Percentiles rank a stretch among this genome's conserved stretches.
Evolutionary conservation across 1,140 invertebrate genomes (phyloP).

Genomic region (Protaetia brevitarsis): DNA sequence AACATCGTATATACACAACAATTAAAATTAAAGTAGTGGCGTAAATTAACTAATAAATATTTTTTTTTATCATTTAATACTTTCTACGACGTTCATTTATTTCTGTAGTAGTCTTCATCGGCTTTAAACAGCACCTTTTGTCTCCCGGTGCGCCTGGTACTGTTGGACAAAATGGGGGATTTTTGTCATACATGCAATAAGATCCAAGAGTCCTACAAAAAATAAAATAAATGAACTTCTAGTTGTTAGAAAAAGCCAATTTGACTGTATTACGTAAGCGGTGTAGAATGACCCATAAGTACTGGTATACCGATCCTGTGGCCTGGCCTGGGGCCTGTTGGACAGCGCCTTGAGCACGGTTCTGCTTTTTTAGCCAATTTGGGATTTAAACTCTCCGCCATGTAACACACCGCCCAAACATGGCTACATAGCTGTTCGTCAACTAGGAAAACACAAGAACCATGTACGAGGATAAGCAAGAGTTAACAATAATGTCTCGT

Average conservation of each 20-base stretch:
- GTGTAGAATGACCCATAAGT: slow-evolving; percentile 58
- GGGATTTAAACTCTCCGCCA: slow-evolving; percentile 64
- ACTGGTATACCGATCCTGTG: slow-evolving; percentile 47
- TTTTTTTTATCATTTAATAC: background rate
- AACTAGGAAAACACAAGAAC: slow-evolving; percentile 37
- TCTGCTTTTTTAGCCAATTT: slow-evolving; percentile 55
- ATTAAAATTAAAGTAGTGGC: background rate
- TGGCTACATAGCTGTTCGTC: slow-evolving; percentile 71
- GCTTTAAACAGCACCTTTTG: slow-evolving; percentile 57
- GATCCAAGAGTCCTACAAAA: slow-evolving; percentile 59
- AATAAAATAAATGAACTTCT: background rate
- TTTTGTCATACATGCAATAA: slow-evolving; percentile 60
- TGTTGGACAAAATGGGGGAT: slow-evolving; percentile 66
- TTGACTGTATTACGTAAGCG: slow-evolving; percentile 47
- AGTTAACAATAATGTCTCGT: too few relatives aligned
- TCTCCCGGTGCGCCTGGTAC: slow-evolving; percentile 57
- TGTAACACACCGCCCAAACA: slow-evolving; percentile 70
- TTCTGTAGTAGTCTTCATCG: background rate
- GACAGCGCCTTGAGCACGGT: slow-evolving; percentile 66
- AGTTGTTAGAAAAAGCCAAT: background rate
- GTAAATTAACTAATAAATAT: background rate
- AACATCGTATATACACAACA: background rate
- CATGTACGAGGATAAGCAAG: background rate
- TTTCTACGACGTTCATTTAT: background rate
- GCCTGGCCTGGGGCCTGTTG: slow-evolving; percentile 58